Evolutionary conservation across 2,113 vertebrate genomes (phyloP), one percentile per base, ranked within the genome.

Genomic region (Danionella cerebrum): DNA sequence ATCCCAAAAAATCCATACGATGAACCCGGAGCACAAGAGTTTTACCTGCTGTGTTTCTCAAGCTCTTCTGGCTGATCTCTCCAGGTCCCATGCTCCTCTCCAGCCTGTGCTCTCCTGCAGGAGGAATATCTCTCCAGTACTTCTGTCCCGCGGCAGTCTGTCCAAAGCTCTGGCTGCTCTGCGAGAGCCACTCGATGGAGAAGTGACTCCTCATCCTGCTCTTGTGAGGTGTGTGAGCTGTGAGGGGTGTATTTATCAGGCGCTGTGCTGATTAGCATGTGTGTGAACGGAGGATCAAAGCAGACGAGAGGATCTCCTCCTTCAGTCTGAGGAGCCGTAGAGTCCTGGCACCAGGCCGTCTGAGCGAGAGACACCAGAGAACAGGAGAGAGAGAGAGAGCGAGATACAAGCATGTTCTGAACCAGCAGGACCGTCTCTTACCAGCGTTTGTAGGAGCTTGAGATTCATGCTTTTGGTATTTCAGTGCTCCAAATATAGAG

Each of bases 281-380:
- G 67, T 69, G 71, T 80, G 69, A 67, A 58, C 22, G 21, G 29
- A 78, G n/a, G 85, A 90, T 90, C 88, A 90, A 90, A 89, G 88
- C 76, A 51, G 48, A 68, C 71, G 39, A 65, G 41, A 74, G 65
- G 65, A 72, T 63, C 11, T 70, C 78, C 79, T 60, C 82, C 73
- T 79, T 87, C n/a, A n/a, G n/a, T n/a, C n/a, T n/a, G n/a, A n/a
- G 87, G 88, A 83, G 76, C 86, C 81, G 84, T 88, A 87, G 85
- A 85, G 77, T 39, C 35, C 6, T 78, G 89, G 88, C 88, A 87
- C 88, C 88, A 89, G 77, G 79, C 45, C 84, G 88, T 89, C 88
- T 89, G 79, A 75, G 4, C 29, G 7, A 7, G 3, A 7, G 4
- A 31, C 3, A 31, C 29, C 29, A 3, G 7, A 3, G 7, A 31